Conservation (phyloP, 2,888 invertebrate species). For the Epinotia brunnichana region DNA sequence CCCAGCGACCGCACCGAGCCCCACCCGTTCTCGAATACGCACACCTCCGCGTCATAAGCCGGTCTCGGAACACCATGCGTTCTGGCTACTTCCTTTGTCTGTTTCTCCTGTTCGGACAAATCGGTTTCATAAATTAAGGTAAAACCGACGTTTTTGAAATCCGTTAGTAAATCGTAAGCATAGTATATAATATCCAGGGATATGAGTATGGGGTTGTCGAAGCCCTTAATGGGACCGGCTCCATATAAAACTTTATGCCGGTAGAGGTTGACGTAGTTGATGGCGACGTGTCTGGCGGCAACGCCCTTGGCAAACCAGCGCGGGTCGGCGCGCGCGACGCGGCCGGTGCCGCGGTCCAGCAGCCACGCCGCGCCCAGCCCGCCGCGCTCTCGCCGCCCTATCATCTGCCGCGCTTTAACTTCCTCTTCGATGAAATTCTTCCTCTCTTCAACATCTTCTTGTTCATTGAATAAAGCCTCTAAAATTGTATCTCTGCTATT, state of each 20-base stretch:
- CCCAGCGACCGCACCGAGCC: not conserved
- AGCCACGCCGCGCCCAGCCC: slow-evolving; percentile 45
- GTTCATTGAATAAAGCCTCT: too few species aligned
- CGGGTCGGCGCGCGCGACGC: slow-evolving; percentile 46
- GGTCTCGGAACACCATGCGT: slow-evolving; percentile 49
- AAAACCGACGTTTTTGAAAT: slow-evolving; percentile 48
- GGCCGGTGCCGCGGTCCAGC: slow-evolving; percentile 37
- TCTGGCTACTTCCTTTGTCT: slow-evolving; percentile 1
- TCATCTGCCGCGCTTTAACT: slow-evolving; percentile 11
- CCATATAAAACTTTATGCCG: slow-evolving; percentile 42
- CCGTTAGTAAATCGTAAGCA: slow-evolving; percentile 57
- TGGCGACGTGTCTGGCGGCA: slow-evolving; percentile 46
- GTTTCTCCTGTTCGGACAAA: slow-evolving; percentile 14
- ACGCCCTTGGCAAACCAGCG: slow-evolving; percentile 56
- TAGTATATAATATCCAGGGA: slow-evolving; percentile 58
- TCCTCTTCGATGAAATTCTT: slow-evolving; percentile 38
- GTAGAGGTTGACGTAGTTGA: slow-evolving; percentile 49
- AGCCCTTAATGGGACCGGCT: slow-evolving; percentile 46
- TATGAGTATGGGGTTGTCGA: slow-evolving; percentile 48
- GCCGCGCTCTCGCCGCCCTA: slow-evolving; percentile 35
- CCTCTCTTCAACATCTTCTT: not conserved
- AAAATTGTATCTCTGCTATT: not conserved
- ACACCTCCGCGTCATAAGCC: slow-evolving; percentile 47
- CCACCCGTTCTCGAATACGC: slow-evolving; percentile 58
- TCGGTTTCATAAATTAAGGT: slow-evolving; percentile 17